Evolutionary conservation across 1,140 invertebrate species (phyloP), one percentile per base, ranked within the genome.

Genomic region (Campoletis sonorensis): DNA sequence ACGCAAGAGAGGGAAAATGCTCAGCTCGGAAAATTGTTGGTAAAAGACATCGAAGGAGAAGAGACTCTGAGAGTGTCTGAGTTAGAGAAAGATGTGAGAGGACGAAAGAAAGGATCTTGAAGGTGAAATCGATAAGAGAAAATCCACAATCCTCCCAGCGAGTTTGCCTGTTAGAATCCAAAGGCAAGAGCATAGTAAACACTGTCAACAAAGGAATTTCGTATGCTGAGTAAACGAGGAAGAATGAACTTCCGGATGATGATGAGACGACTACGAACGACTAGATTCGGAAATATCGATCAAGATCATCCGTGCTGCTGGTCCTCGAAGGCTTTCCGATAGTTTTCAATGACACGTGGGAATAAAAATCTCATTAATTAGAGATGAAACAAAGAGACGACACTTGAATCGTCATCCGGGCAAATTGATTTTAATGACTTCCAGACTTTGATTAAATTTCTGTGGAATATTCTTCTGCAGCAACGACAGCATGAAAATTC

Each of bases 241-340:
- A 78, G 76, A 49, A 67, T 78, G 58, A 27, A 78, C 76, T 78
- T 78, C 76, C 76, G 33, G 58, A 45, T 51, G 51, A 33, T 30
- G 16, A 61, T 61, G 45, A 18, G 73, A 61, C 76, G 58, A 33
- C 26, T 15, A 70, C 1, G 58, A 78, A 64, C 58, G 76, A 67
- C 27, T 21, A 70, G 45, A 33, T 78, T 54, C 49, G 26, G 61
- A 40, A 40, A 33, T n/a, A 37, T 49, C 30, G 21, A 78, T 64
- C 26, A 51, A 78, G 49, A 67, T 78, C 61, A 30, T 33, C 1
- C 33, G 37, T 16, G 23, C 67, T 26, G 23, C 8, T 33, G 18
- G 23, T 64, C 61, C 7, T 64, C 0, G 21, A 64, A 64, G 27
- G 61, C 23, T 64, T 64, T 15, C 23, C 15, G 10, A 64, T 26